Evolutionary conservation across 2,888 invertebrate genomes (phyloP).

Genomic region (Petrolisthes cinctipes): DNA sequence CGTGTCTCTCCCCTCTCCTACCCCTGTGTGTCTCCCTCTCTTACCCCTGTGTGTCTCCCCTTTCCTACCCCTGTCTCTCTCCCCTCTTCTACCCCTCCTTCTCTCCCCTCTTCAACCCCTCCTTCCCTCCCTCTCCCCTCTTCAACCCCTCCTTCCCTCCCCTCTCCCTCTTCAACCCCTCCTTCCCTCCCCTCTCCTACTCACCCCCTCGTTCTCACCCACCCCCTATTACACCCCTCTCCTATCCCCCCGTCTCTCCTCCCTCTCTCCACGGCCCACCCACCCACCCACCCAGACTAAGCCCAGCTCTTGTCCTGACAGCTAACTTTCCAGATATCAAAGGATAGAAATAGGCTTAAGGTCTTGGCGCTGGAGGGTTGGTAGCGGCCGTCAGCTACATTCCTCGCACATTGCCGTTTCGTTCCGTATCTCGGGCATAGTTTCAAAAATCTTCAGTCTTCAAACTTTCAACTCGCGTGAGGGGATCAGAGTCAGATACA

Average conservation of each 20-base stretch:
- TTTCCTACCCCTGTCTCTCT: background rate
- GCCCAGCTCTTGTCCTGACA: conserved; percentile 30
- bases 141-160: background rate
- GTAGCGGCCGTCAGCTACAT: background rate
- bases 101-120: conserved; percentile 11
- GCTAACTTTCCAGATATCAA: conserved; percentile 30
- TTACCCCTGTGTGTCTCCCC: background rate
- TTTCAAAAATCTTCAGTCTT: background rate
- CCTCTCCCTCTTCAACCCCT: background rate
- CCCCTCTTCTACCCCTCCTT: background rate
- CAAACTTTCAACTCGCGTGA: background rate
- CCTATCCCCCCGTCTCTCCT: background rate
- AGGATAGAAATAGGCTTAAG: conserved; percentile 27
- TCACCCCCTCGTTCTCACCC: background rate
- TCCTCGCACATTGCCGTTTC: background rate
- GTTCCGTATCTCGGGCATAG: background rate
- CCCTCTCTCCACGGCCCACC: background rate
- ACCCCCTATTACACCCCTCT: background rate
- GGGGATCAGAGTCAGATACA: background rate
- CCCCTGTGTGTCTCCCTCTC: background rate
- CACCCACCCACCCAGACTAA: background rate
- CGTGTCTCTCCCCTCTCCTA: too few species aligned
- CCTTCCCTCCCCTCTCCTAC: background rate
- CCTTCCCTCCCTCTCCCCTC: background rate
- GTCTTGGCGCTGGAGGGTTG: background rate